phyloP scores from a whole-genome alignment of 2,113 vertebrate species.

The Turdus rufiventris region DNA sequence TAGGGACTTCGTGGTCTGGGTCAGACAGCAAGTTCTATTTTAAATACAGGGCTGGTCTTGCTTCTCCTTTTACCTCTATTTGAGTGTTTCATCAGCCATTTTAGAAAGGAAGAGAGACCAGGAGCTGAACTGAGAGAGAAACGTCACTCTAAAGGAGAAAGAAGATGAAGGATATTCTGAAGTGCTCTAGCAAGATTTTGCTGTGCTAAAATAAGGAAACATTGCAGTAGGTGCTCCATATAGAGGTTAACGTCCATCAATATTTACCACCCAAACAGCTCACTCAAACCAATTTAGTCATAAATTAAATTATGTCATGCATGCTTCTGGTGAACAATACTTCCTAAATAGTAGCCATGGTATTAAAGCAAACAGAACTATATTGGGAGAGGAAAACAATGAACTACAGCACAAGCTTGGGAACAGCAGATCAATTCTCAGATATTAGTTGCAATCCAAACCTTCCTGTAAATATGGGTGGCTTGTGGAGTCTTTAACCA shows the following conservation, averaged over 20 bases:
- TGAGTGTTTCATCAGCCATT: background rate
- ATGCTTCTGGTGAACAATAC: background rate
- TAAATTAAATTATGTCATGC: background rate
- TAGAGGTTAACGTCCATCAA: background rate
- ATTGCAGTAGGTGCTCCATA: background rate
- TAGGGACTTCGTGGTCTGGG: background rate
- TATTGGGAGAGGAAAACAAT: background rate
- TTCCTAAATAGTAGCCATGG: background rate
- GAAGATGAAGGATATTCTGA: background rate
- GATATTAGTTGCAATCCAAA: background rate
- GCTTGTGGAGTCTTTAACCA: background rate
- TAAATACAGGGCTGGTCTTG: background rate
- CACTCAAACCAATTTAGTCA: background rate
- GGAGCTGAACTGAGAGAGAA: background rate
- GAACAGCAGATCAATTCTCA: background rate
- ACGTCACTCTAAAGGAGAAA: background rate
- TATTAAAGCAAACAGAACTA: slow-evolving; percentile 12
- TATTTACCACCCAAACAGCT: slow-evolving; percentile 11
- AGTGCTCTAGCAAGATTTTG: background rate
- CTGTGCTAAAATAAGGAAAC: background rate
- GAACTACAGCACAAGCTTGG: background rate
- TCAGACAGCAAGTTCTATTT: background rate
- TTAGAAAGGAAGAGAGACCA: background rate
- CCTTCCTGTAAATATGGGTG: background rate
- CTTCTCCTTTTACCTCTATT: background rate